Evolutionary conservation across 2,797 vertebrate species (phyloP), one percentile per base, ranked within the genome.

Genomic region (Glossophaga mutica): DNA sequence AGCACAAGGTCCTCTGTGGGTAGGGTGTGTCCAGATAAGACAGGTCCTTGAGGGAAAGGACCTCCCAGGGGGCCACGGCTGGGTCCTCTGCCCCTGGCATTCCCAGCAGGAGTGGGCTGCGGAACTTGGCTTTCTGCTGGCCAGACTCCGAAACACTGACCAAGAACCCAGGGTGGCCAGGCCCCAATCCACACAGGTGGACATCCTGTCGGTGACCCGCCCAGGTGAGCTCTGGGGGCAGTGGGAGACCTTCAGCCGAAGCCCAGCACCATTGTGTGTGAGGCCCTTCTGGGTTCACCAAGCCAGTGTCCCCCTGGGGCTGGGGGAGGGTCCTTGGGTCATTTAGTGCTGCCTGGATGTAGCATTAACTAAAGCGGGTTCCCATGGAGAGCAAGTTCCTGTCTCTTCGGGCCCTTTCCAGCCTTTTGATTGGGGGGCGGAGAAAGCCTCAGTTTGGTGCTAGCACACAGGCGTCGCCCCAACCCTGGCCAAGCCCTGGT

Each of bases 121-220:
- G 29, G 57, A 46, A 39, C 16, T 55, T 62, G 29, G 34, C 94
- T 78, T 77, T 86, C 87, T 78, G 21, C 48, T 77, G 46, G 57
- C 24, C 22, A 26, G 67, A 48, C 57, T 44, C 34, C n/a, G 52
- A 70, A 48, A 32, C 55, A 44, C n/a, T 9, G 83, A 44, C 39
- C 86, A 50, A 65, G 86, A 71, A 21, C 65, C 21, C 48, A 37
- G n/a, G 19, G n/a, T 2, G 7, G 14, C 34, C 34, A 37, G 34
- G 18, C 19, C 22, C 85, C 26, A 4, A 18, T 26, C 44, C 37
- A 34, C 34, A 26, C 8, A 26, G 79, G 29, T 4, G 7, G n/a
- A 21, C 67, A 9, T 1, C 0, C 26, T 21, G 10, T 1, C 76
- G 44, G n/a, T 5, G 18, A 19, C 42, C 65, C 22, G 15, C 57